Conservation (phyloP, 2,888 invertebrate genomes). For the Pheosia gnoma region DNA sequence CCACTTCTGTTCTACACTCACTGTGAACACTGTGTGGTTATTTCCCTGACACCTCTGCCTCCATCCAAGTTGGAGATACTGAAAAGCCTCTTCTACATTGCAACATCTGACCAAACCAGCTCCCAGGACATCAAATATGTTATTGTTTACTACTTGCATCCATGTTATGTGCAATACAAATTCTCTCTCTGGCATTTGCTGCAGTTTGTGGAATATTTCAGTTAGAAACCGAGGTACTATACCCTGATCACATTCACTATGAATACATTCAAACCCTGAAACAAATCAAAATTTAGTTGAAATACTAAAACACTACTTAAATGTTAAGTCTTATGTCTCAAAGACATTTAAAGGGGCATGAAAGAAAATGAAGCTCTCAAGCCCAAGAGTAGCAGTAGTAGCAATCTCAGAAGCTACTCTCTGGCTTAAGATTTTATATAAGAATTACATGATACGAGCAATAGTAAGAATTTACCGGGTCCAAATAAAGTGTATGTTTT, state of each 20-base stretch:
- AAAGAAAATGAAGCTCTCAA: too few species aligned
- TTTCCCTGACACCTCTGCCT: slow-evolving; percentile 82
- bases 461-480: slow-evolving; percentile 75
- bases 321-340: too few species aligned
- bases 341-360: too few species aligned
- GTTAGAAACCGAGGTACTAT: slow-evolving; percentile 88
- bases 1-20: slow-evolving; percentile 90
- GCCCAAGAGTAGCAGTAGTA: too few species aligned
- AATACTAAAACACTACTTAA: neutral
- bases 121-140: slow-evolving; percentile 85
- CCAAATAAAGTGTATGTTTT: slow-evolving; percentile 90
- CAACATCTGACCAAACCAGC: slow-evolving; percentile 81
- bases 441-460: neutral
- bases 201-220: slow-evolving; percentile 87
- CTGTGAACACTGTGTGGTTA: slow-evolving; percentile 88
- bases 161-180: slow-evolving; percentile 88
- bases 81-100: slow-evolving; percentile 89
- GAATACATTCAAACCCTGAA: slow-evolving; percentile 80
- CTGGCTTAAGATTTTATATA: too few species aligned
- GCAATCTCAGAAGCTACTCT: too few species aligned
- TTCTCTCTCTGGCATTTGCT: slow-evolving; percentile 86
- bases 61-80: slow-evolving; percentile 88
- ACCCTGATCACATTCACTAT: slow-evolving; percentile 88
- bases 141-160: slow-evolving; percentile 89
- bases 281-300: slow-evolving; percentile 19